Base-by-base conservation (phyloP, 1,140 invertebrate genomes). In the Caenorhabditis latens region DNA sequence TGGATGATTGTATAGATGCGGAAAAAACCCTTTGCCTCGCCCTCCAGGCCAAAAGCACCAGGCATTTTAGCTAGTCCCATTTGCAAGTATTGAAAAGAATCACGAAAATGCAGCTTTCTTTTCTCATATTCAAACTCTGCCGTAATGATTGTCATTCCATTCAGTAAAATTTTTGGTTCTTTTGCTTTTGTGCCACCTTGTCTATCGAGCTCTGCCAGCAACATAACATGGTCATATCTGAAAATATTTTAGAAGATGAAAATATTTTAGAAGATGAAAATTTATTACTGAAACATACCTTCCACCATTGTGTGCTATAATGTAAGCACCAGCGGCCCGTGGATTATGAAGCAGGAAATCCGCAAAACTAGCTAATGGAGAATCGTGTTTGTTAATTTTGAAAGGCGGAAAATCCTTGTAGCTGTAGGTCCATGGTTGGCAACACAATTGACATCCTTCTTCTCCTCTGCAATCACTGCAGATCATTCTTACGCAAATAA, bases 281-380 rank as follows among this genome's bases (percentile, higher is more conserved):
- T 50, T 50, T 50, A 50, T 16, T 50, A 32, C 32, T 32, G 32
- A 32, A 32, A 32, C 32, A 32, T 16, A 50, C 9, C 61, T 6
- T 32, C 61, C 61, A 11, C 61, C 61, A 63, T 63, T 63, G 14
- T 63, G 61, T 32, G 61, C 61, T 32, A 63, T 40, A 24, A 63
- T 14, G 7, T 63, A 32, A 11, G 24, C 61, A 9, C 9, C 32
- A 2, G 24, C 7, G 0, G 24, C 61, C 8, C 61, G 21, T 0
- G 61, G 61, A 19, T 63, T 24, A 9, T 63, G 7, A 0, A 63
- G 24, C 7, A 63, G 61, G 24, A 63, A 63, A 32, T 63, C 19
- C 8, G 8, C 24, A 40, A 63, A 63, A 16, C 61, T 4, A 7
- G 21, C 61, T 24, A 63, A 19, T 16, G 57, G 57, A 11, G 61